A percentile compares a stretch with the other conserved stretches of the same genome.
Evolutionary conservation across 2,797 vertebrate genomes (phyloP).

Genomic region (Oceanodroma leucorhoa): DNA sequence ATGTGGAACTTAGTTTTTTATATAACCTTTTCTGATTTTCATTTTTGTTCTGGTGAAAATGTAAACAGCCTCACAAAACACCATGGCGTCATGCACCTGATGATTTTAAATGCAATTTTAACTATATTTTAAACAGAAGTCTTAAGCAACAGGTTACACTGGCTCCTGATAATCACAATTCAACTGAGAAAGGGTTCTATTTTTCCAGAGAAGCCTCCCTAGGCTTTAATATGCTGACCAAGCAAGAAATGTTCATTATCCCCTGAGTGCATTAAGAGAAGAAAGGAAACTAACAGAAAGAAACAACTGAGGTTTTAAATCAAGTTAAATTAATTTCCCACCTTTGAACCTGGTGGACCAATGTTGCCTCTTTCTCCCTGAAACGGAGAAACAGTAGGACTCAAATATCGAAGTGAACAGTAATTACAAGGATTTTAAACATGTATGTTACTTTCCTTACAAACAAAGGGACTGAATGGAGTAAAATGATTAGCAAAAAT

Average conservation of each 20-base stretch:
- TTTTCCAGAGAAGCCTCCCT: neutral
- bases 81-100: neutral
- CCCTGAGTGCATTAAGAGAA: neutral
- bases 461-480: neutral
- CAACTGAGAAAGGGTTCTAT: neutral
- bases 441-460: neutral
- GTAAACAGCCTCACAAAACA: fast-evolving
- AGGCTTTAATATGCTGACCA: neutral
- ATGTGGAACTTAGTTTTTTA: neutral
- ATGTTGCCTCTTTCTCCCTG: constrained; percentile 76
- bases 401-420: neutral
- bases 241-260: neutral
- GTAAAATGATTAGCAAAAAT: neutral
- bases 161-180: neutral
- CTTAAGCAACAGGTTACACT: neutral
- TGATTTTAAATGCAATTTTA: neutral
- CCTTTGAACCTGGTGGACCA: constrained; percentile 76
- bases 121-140: neutral
- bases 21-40: neutral
- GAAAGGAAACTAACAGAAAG: neutral
- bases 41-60: neutral
- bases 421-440: neutral
- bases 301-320: neutral
- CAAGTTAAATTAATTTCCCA: neutral
- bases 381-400: neutral